Evolutionary conservation across 2,888 invertebrate genomes (phyloP).

Genomic region (Sympetrum striolatum): DNA sequence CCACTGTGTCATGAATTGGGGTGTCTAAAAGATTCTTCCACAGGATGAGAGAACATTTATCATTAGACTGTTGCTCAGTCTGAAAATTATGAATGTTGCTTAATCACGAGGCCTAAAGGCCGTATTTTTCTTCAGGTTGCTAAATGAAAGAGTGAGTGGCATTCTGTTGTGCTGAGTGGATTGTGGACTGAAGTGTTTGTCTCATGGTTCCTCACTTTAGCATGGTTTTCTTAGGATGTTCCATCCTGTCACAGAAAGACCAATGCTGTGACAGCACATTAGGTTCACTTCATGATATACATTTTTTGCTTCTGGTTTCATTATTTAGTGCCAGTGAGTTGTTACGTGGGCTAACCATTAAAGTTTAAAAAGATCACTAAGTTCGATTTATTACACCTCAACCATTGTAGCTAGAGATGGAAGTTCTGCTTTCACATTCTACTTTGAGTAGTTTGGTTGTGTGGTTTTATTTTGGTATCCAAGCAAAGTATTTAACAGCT

Average conservation of each 20-base stretch:
- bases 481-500: no score
- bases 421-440: no score
- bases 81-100: no score
- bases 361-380: slow-evolving; percentile 14
- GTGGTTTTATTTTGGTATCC: no score
- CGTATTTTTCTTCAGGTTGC: no score
- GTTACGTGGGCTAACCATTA: slow-evolving; percentile 39
- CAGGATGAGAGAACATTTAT: neutral
- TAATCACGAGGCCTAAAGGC: no score
- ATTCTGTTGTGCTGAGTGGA: neutral
- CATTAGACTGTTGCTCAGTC: no score
- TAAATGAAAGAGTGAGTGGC: neutral
- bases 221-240: neutral
- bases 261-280: slow-evolving; percentile 1
- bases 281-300: slow-evolving; percentile 9
- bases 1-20: neutral
- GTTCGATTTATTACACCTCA: neutral
- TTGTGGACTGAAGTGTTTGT: slow-evolving; percentile 3
- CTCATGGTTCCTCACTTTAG: slow-evolving; percentile 28
- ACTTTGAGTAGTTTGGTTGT: no score
- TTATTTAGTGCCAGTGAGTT: slow-evolving; percentile 38
- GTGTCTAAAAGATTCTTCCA: neutral
- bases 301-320: slow-evolving; percentile 29
- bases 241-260: neutral
- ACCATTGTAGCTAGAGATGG: no score